These are phyloP conservation scores for Isichthys henryi DNA, from an alignment of 2,113 vertebrate genomes.

Conservation along the genomic window DNA sequence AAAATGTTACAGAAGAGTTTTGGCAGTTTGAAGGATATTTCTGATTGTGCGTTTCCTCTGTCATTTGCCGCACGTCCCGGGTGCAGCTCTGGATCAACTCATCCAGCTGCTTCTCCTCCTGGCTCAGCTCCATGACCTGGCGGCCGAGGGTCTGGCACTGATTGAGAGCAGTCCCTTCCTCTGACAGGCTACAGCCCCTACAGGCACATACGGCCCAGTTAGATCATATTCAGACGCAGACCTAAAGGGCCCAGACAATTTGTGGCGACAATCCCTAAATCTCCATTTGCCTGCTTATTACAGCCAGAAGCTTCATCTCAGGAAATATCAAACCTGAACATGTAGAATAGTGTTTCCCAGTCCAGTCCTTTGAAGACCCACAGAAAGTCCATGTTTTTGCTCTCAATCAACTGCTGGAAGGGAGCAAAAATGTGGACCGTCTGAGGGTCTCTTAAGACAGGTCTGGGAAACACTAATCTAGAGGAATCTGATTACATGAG, in stretches of 20 bases:
- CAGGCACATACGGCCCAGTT: slow-evolving; percentile 5
- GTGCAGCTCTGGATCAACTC: slow-evolving; percentile 79
- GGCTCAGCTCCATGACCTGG: slow-evolving; percentile 68
- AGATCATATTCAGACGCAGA: not conserved
- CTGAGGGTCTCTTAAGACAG: not conserved
- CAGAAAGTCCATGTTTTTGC: not conserved
- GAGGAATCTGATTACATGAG: not conserved
- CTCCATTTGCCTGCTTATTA: not conserved
- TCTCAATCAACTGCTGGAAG: not conserved
- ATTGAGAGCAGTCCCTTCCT: slow-evolving; percentile 67
- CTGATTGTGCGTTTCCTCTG: slow-evolving; percentile 68
- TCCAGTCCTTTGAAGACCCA: not conserved
- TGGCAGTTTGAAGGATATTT: slow-evolving; percentile 78
- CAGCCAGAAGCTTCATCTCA: not conserved
- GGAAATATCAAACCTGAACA: not conserved
- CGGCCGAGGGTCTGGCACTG: slow-evolving; percentile 66
- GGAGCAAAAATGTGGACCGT: not conserved
- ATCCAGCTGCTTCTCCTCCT: slow-evolving; percentile 82
- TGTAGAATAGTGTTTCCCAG: not conserved
- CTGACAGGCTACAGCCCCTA: slow-evolving; percentile 74
- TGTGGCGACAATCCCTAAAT: not conserved
- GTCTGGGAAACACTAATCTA: not conserved
- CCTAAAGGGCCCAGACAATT: not conserved
- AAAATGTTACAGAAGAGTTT: not conserved
- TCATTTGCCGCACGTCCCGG: slow-evolving; percentile 73